Evolutionary conservation across 2,888 invertebrate species (phyloP), one percentile per base, ranked within the genome.

Genomic region (Agonum fuliginosum): DNA sequence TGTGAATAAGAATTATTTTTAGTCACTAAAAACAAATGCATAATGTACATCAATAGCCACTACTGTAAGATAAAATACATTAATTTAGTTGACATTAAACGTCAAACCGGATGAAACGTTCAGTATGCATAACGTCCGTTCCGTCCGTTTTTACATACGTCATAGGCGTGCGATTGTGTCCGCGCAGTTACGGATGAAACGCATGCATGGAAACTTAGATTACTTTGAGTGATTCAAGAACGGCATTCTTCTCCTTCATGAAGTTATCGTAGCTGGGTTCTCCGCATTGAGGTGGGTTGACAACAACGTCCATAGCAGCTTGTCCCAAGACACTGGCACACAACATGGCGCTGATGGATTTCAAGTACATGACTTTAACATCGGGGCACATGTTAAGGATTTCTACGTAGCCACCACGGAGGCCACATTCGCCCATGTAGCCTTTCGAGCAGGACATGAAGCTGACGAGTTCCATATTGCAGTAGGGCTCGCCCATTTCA

Each of bases 371-470:
- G 0, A 91, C 91, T 87, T 93, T 94, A 0, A 95, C 98, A 14
- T 89, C 88, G 0, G 95, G 92, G 80, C 95, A 93, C 86, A 99
- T 86, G 87, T 98, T 98, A 34, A 96, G 86, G 1, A 98, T 91
- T 89, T 99, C 99, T 83, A 93, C 92, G 88, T 98, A 99, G 14
- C 98, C 99, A 58, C 98, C 98, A 79, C 98, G 92, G 81, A 97
- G 91, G 69, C 99, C 99, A 87, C 98, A 99, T 87, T 98, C 98
- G 78, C 94, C 96, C 91, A 94, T 93, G 87, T 93, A 96, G n/a
- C 96, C 99, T 90, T 99, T 99, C 27, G 97, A 97, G 73, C 94
- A 93, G 0, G 99, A 97, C 95, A 98, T 96, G 89, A 97, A 99
- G 73, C 97, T 98, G 10, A 96, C 97, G 83, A 99, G 87, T 87